Percentiles rank a stretch among this genome's conserved stretches.
Evolutionary conservation across 2,113 vertebrate species (phyloP).

Genomic region (Notechis scutatus): DNA sequence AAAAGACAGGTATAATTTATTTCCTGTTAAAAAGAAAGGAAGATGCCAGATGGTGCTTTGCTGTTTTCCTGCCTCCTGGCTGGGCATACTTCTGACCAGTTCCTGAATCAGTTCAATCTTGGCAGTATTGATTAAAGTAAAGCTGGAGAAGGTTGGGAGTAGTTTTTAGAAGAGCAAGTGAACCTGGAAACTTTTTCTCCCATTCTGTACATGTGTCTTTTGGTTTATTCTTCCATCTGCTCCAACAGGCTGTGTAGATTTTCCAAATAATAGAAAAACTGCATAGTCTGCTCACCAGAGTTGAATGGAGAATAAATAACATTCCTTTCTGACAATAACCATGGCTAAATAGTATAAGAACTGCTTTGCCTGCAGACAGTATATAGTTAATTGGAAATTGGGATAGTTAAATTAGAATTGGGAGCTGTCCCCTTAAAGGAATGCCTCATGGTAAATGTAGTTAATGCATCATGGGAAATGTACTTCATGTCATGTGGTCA

Average conservation of each 20-base stretch:
- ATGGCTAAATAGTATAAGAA: background rate
- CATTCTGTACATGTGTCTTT: background rate
- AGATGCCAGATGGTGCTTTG: background rate
- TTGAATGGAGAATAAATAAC: background rate
- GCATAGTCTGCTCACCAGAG: background rate
- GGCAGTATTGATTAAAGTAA: background rate
- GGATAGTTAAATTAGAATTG: too few species aligned
- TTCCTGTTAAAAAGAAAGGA: background rate
- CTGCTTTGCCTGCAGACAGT: background rate
- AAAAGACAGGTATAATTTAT: background rate
- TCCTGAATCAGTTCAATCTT: background rate
- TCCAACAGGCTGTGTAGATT: background rate
- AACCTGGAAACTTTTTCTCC: background rate
- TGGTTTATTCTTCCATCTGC: background rate
- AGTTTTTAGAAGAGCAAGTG: background rate
- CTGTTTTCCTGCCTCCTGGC: background rate
- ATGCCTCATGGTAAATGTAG: too few species aligned
- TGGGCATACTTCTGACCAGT: background rate
- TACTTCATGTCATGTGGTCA: too few species aligned
- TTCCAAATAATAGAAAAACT: background rate
- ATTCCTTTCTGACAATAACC: background rate
- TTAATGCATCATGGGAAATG: too few species aligned
- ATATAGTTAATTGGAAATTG: too few species aligned
- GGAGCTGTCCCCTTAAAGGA: too few species aligned
- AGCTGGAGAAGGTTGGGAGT: background rate